Evolutionary conservation across 2,888 invertebrate genomes (phyloP).

Genomic region (Nomada fabriciana): DNA sequence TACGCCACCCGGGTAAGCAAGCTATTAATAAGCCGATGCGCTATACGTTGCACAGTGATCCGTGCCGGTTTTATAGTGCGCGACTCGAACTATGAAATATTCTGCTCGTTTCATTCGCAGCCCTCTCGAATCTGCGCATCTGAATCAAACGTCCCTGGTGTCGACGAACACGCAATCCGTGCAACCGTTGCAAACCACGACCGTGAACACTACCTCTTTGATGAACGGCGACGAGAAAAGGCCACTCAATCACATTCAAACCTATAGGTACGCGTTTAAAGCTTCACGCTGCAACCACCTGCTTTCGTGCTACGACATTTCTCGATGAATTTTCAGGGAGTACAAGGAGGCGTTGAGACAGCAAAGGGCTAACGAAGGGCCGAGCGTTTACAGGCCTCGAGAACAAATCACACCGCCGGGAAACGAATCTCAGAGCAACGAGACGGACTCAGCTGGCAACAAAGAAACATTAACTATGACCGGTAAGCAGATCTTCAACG

Average conservation of each 20-base stretch:
- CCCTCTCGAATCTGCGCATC: conserved; percentile 77
- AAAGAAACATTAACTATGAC: conserved; percentile 65
- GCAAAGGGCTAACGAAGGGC: conserved; percentile 91
- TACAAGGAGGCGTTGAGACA: conserved; percentile 95
- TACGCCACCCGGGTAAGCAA: conserved; percentile 79
- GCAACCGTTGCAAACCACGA: conserved; percentile 74
- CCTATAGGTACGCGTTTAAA: conserved; percentile 88
- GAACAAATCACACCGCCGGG: conserved; percentile 86
- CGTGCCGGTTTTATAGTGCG: not conserved
- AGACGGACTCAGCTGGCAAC: conserved; percentile 69
- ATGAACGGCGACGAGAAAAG: conserved; percentile 89
- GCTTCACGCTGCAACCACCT: too few relatives aligned
- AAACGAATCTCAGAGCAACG: conserved; percentile 76
- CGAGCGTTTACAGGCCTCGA: conserved; percentile 89
- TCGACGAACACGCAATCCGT: conserved; percentile 72
- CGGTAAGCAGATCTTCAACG: conserved; percentile 78
- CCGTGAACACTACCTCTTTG: conserved; percentile 66
- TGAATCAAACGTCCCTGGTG: conserved; percentile 71
- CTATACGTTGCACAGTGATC: not conserved
- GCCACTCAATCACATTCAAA: conserved; percentile 89
- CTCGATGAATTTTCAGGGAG: conserved; percentile 86
- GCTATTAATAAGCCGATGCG: conserved; percentile 35
- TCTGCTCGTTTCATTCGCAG: conserved; percentile 71
- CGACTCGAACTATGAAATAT: not conserved
- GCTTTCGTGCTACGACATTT: not conserved